Conservation (phyloP, 2,888 invertebrate genomes). For the Lysandra coridon region DNA sequence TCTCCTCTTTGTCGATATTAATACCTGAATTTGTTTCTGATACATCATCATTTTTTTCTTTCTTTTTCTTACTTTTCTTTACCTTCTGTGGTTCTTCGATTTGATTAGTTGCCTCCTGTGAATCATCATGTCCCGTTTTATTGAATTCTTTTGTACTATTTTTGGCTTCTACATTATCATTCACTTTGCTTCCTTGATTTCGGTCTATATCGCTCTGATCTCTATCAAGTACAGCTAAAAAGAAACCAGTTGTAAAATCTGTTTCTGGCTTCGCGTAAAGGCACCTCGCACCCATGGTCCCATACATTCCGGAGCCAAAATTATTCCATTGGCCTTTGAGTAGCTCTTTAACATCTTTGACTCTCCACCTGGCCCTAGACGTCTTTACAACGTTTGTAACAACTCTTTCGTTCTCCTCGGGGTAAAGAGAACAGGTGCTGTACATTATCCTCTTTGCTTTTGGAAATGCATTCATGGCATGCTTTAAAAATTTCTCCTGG, state of each 20-base stretch:
- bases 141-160: constrained; percentile 22
- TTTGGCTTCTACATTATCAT: constrained; percentile 39
- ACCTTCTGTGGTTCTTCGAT: constrained; percentile 29
- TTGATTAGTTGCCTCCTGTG: constrained; percentile 37
- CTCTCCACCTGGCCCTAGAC: constrained; percentile 79
- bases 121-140: neutral
- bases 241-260: constrained; percentile 96
- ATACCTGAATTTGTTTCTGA: neutral
- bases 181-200: constrained; percentile 36
- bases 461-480: constrained; percentile 92
- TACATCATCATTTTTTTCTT: constrained; percentile 10
- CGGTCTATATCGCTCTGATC: constrained; percentile 66
- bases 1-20: neutral
- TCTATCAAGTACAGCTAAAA: constrained; percentile 93
- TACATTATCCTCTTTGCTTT: constrained; percentile 93
- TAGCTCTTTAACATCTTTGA: constrained; percentile 81
- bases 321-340: constrained; percentile 85
- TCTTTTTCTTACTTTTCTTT: constrained; percentile 36
- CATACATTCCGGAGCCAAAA: constrained; percentile 83
- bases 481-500: constrained; percentile 90
- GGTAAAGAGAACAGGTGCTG: constrained; percentile 96
- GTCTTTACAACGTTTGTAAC: constrained; percentile 85
- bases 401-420: constrained; percentile 96
- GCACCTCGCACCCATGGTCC: constrained; percentile 86
- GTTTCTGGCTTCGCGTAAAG: constrained; percentile 87